Base-by-base conservation (phyloP, 2,888 invertebrate genomes). In the Diploptera punctata region DNA sequence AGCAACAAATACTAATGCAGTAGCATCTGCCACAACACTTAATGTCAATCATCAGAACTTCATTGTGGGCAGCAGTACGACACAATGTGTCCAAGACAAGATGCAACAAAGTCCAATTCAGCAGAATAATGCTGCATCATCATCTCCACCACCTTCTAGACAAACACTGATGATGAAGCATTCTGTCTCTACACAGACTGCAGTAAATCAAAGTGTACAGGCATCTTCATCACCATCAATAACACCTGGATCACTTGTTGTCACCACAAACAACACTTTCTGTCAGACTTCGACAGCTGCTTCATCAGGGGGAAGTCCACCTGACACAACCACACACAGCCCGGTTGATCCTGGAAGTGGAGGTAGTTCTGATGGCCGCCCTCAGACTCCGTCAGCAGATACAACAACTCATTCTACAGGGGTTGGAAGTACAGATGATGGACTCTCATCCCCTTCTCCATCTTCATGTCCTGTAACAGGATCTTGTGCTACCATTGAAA, bases 251-350 rank as follows among this genome's bases (percentile, higher is more conserved):
- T 83, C 78, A 10, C 78, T 82, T 29, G 75, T 78, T 9, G 77
- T 79, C 1, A 76, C 78, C 10, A 77, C 79, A 5, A 78, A 74
- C 31, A 77, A 77, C 57, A 77, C 78, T 3, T 84, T 84, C 76
- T 84, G 83, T 77, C 84, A 84, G 75, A 78, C 78, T 3, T 74
- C 74, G 21, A 47, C 61, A n/a, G 77, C 78, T 16, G 81, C 82
- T 24, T 79, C 81, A 71, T 80, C 83, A 18, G 85, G 86, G 3
- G 88, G 88, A 24, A 91, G 90, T 80, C 93, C 94, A 5, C 94
- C 94, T 0, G 94, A 94, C 79, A 94, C 94, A 0, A 94, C 94
- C 0, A 94, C 94, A 0, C 92, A 92, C 79, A 93, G 93, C 82
- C 94, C 94, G 16, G 85, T 90, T 72, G 91, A 91, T 71, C 86